Base-by-base conservation (phyloP, 2,797 vertebrate species). In the Molossus alvarezi region DNA sequence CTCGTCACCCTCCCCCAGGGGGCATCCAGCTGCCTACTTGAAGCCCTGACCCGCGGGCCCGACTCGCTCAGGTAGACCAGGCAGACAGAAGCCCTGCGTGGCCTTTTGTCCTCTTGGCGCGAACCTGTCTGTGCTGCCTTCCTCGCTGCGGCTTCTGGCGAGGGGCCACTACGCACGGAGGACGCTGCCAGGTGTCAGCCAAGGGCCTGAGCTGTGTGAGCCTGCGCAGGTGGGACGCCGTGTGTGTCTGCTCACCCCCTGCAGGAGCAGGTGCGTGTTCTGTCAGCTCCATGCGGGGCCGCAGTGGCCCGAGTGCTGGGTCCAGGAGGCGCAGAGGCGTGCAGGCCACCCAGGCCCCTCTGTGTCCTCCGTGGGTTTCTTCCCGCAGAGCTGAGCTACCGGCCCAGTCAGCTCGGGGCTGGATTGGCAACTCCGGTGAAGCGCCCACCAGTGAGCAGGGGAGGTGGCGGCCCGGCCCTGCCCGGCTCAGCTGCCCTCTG, bases 1-100 rank as follows among this genome's bases (percentile, higher is more conserved):
- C 41, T 92, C 75, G 60, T 84, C 91, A 96, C 80, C 93, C 90
- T 20, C 72, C 41, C n/a, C 79, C 83, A 71, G 91, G 87, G 95
- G 73, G 84, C 75, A 48, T 8, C 67, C 90, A 25, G 58, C 76
- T 96, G 72, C 29, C 84, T 69, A 27, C 93, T 96, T 92, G 84
- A 87, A 91, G 80, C 75, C 67, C 20, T 81, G 95, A 92, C 91
- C 80, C 72, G 82, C 89, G 81, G 77, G 62, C 62, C 60, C 55
- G 84, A n/a, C 1, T 55, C 58, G 62, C 85, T 79, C 75, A 82
- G 73, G 23, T 33, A 88, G 72, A n/a, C 72, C 73, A 86, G 92
- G 51, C 77, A 41, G 51, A 62, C 45, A 4, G 67, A 33, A 72
- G 80, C 55, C n/a, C 18, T 84, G 1, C 60, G 51, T 5, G 53